Evolutionary conservation across 2,888 invertebrate genomes (phyloP), one percentile per base, ranked within the genome.

Genomic region (Ormyrus rosae): DNA sequence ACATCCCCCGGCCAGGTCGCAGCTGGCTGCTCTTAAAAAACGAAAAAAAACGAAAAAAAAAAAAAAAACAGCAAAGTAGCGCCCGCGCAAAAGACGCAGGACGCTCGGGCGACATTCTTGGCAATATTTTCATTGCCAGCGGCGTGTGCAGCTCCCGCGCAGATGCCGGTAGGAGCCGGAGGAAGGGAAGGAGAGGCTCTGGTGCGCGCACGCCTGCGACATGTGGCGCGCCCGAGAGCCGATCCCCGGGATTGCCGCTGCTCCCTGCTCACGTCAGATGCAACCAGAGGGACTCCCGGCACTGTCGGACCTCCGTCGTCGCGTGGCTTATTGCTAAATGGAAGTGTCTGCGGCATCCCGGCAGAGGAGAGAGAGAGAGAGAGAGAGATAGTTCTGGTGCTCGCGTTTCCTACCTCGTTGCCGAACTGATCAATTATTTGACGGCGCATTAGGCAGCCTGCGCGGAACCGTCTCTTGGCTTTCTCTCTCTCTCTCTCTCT

Each of bases 261-360:
- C 46, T 46, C 19, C 58, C 56, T 2, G 51, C 34, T 19, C 65
- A 71, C 63, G 79, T 79, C 79, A 73, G 73, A 79, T 63, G 79
- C 79, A 73, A 67, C 63, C 51, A 63, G 45, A 11, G 55, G 55
- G 67, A 19, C 55, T 34, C n/a, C 45, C 55, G 65, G 19, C 19
- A 19, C 6, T 13, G 61, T 50, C n/a, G 11, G 50, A 19, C 56
- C 48, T 68, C 45, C n/a, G 56, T 13, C 73, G 73, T 65, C 73
- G 74, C 73, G 55, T 78, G 71, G 71, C 71, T 75, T 48, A 75
- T 75, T 72, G 81, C 68, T 81, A 72, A 81, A 78, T 81, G 74
- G 77, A 81, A 71, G 74, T 81, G 78, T 81, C 78, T 68, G 75
- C 81, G 56, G 67, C 81, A 78, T 74, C 65, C 10, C 45, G 8